Evolutionary conservation across 92 coral and sea anemone species (phyloP).

Genomic region (Siderastrea radians): DNA sequence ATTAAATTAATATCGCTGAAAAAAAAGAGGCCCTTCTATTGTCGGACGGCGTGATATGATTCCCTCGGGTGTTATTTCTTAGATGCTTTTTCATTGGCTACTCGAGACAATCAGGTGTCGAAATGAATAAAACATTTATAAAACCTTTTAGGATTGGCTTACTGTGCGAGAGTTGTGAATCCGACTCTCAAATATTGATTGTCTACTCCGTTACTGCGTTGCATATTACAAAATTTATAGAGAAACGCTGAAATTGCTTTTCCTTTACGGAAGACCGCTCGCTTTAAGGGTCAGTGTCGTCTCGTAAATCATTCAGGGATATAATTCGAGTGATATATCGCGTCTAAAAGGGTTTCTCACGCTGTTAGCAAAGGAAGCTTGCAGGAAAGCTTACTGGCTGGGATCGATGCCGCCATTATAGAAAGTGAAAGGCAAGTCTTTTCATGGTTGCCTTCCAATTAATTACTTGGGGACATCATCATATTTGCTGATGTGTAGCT

Average conservation of each 20-base stretch:
- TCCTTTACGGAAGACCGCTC: constrained; percentile 1
- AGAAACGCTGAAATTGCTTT: constrained; percentile 12
- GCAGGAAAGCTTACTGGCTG: constrained; percentile 18
- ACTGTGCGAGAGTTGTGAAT: background rate
- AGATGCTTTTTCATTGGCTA: constrained; percentile 28
- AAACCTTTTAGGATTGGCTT: constrained; percentile 32
- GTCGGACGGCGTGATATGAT: background rate
- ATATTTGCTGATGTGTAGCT: constrained; percentile 39
- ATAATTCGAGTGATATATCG: background rate
- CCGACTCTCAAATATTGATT: constrained; percentile 33
- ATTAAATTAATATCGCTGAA: too few species aligned
- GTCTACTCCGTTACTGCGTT: constrained; percentile 51
- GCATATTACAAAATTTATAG: constrained; percentile 21
- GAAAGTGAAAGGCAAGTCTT: background rate
- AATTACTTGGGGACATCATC: constrained; percentile 10
- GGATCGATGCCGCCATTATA: constrained; percentile 48
- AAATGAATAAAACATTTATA: constrained; percentile 16
- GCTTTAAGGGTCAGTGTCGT: background rate
- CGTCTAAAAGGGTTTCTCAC: background rate
- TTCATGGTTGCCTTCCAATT: constrained; percentile 20
- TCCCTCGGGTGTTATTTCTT: constrained; percentile 14
- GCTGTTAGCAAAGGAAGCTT: constrained; percentile 20
- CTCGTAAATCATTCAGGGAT: background rate
- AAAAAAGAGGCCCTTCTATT: background rate
- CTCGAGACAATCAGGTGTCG: constrained; percentile 4